These are phyloP conservation scores for Ophion slaviceki DNA, from an alignment of 2,888 invertebrate genomes.

Conservation along the genomic window DNA sequence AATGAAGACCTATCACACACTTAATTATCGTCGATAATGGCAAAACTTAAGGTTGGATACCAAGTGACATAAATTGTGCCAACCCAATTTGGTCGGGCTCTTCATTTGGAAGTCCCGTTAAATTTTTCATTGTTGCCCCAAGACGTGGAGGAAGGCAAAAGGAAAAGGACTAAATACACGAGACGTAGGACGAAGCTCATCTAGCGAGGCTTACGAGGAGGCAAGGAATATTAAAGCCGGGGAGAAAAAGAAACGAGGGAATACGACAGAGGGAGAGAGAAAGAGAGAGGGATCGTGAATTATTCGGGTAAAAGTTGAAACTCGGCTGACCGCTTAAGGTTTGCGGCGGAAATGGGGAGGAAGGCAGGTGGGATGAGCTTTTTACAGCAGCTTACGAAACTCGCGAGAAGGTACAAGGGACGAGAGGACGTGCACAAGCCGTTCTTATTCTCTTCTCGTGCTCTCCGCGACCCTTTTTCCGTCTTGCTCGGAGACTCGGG, in stretches of 20 bases:
- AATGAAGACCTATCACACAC: too few relatives aligned
- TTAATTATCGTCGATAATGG: neutral
- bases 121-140: conserved; percentile 40
- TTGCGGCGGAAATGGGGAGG: conserved; percentile 29
- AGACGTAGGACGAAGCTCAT: neutral
- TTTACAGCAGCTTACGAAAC: conserved; percentile 35
- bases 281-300: conserved; percentile 48
- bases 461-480: conserved; percentile 60
- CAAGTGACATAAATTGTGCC: conserved; percentile 23
- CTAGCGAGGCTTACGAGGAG: neutral
- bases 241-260: neutral
- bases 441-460: conserved; percentile 63
- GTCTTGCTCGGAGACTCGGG: conserved; percentile 30
- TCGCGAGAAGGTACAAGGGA: conserved; percentile 46
- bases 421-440: conserved; percentile 71
- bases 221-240: conserved; percentile 35
- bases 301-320: conserved; percentile 59
- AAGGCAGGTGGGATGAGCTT: neutral
- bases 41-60: neutral
- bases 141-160: neutral
- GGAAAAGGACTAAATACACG: conserved; percentile 19
- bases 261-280: neutral
- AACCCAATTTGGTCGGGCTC: conserved; percentile 25
- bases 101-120: conserved; percentile 28
- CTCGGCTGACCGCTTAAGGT: conserved; percentile 59